Conservation (phyloP, 2,113 vertebrate species). For the Perca fluviatilis region DNA sequence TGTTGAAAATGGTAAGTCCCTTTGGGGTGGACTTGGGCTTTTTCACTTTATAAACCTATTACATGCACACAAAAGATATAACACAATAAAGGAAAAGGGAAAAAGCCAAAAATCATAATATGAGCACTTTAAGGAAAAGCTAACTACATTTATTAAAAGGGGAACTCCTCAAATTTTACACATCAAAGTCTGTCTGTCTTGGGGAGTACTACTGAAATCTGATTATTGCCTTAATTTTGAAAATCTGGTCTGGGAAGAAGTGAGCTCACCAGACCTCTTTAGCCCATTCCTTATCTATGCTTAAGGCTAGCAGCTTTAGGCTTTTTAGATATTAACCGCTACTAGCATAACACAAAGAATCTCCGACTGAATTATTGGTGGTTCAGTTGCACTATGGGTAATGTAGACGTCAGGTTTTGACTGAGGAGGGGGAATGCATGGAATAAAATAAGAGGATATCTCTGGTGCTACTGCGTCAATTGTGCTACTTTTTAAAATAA, state of each 20-base stretch:
- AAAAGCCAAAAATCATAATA: too few relatives aligned
- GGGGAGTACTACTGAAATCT: neutral
- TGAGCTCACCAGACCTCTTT: neutral
- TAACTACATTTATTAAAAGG: neutral
- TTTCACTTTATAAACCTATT: too few relatives aligned
- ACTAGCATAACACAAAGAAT: neutral
- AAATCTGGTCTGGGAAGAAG: neutral
- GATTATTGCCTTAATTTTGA: neutral
- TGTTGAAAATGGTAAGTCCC: too few relatives aligned
- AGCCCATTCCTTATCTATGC: neutral
- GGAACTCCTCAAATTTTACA: neutral
- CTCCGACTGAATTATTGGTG: neutral
- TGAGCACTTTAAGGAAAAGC: neutral
- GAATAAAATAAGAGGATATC: neutral
- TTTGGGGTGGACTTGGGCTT: too few relatives aligned
- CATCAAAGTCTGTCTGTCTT: neutral
- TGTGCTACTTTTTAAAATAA: neutral
- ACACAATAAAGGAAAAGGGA: too few relatives aligned
- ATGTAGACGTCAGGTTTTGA: neutral
- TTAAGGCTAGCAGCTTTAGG: neutral
- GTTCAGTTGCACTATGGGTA: neutral
- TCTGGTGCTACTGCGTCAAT: neutral
- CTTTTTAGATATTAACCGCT: neutral
- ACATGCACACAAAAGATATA: too few relatives aligned
- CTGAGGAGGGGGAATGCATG: neutral